These are phyloP conservation scores for Tupaia chinensis DNA, from an alignment of 2,113 vertebrate species.

Conservation along the genomic window DNA sequence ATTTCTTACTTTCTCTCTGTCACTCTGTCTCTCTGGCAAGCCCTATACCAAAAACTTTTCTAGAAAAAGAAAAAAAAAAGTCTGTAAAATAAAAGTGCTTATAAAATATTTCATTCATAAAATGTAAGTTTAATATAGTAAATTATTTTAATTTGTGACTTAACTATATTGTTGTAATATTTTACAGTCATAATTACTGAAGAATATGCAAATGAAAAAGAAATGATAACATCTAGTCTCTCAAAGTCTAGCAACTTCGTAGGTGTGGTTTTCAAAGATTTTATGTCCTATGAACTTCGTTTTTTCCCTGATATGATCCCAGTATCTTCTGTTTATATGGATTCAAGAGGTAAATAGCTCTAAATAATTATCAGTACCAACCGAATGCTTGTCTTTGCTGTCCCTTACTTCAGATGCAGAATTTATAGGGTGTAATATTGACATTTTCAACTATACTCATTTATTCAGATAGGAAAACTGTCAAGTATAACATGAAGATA, in stretches of 20 bases:
- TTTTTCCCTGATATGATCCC: slow-evolving; percentile 86
- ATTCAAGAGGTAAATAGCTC: slow-evolving; percentile 85
- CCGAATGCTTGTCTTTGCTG: neutral
- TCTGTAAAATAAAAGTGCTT: neutral
- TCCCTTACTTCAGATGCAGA: neutral
- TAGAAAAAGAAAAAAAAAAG: neutral
- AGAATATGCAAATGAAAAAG: slow-evolving; percentile 86
- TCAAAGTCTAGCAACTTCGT: slow-evolving; percentile 82
- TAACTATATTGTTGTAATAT: neutral
- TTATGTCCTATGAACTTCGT: slow-evolving; percentile 88
- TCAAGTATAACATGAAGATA: neutral
- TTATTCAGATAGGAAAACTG: slow-evolving; percentile 18
- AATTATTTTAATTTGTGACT: slow-evolving; percentile 46
- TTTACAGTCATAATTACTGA: slow-evolving; percentile 83
- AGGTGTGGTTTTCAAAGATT: slow-evolving; percentile 87
- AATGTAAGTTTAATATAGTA: neutral
- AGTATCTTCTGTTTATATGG: slow-evolving; percentile 83
- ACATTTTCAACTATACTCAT: neutral
- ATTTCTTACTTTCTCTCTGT: too few relatives aligned
- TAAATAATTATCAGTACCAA: neutral
- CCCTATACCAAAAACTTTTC: too few relatives aligned
- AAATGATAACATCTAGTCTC: slow-evolving; percentile 84
- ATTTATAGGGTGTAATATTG: neutral
- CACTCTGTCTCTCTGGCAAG: too few relatives aligned
- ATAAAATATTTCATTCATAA: neutral